phyloP scores from a whole-genome alignment of 1,140 invertebrate genomes.

The Pseudachorutes palmiensis region DNA sequence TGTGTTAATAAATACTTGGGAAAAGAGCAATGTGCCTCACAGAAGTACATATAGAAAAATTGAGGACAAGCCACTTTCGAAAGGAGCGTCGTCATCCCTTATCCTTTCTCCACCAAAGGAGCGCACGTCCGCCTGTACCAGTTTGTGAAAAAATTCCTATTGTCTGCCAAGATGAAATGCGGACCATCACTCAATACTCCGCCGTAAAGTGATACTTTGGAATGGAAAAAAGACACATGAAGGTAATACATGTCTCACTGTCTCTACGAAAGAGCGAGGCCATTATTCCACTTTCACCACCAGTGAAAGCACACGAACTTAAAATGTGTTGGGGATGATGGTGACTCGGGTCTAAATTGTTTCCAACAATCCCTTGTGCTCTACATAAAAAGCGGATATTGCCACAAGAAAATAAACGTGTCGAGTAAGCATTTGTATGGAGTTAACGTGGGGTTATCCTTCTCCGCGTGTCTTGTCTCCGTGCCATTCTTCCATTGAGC shows the following conservation, averaged over 20 bases:
- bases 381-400: background rate
- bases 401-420: background rate
- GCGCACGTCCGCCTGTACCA: background rate
- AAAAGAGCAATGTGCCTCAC: no score
- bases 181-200: background rate
- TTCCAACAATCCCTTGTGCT: background rate
- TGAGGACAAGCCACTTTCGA: background rate
- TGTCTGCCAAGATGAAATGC: background rate
- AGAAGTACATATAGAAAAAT: no score
- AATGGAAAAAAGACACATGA: background rate
- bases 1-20: no score
- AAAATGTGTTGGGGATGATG: no score
- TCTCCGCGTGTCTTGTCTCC: background rate
- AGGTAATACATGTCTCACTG: slow-evolving; percentile 13
- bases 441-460: slow-evolving; percentile 3
- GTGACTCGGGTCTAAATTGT: no score
- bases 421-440: background rate
- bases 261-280: background rate
- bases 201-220: background rate
- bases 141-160: slow-evolving; percentile 1
- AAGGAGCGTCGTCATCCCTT: background rate
- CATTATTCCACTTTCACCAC: slow-evolving; percentile 8
- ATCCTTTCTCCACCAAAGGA: background rate
- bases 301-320: no score
- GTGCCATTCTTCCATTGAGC: background rate